Evolutionary conservation across 2,113 vertebrate species (phyloP).

Genomic region (Tachuris rubrigastra): DNA sequence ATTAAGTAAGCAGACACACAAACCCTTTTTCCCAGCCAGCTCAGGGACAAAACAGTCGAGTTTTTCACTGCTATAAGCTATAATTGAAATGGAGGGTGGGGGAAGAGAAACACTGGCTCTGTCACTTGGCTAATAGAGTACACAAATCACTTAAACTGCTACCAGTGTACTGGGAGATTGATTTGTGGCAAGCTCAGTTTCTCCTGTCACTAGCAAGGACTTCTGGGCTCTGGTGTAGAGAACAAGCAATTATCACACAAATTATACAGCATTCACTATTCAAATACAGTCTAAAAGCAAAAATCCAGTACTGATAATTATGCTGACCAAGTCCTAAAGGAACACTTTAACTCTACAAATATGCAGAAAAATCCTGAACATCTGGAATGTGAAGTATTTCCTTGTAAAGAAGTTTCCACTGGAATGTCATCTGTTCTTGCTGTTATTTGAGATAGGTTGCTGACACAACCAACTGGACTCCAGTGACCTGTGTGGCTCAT

Average conservation of each 20-base stretch:
- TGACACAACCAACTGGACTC: not conserved
- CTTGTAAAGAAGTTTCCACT: not conserved
- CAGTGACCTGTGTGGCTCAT: not conserved
- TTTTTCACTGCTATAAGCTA: not conserved
- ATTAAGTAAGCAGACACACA: not conserved
- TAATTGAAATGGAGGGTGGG: not conserved
- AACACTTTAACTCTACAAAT: not conserved
- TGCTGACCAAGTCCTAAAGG: not conserved
- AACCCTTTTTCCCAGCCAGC: not conserved
- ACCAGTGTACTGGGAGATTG: fast-evolving
- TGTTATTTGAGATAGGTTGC: not conserved
- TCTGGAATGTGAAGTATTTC: constrained; percentile 15
- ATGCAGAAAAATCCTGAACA: not conserved
- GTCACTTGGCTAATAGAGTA: not conserved
- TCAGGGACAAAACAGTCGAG: not conserved
- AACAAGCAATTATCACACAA: not conserved
- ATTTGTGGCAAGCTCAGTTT: not conserved
- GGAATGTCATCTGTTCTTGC: not conserved
- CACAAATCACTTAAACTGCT: not conserved
- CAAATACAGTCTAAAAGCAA: not conserved
- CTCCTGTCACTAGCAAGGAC: not conserved
- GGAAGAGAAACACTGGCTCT: not conserved
- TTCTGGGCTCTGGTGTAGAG: not conserved
- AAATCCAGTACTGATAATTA: not conserved
- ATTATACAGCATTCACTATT: not conserved